A percentile compares a stretch with the other conserved stretches of the same genome.
Evolutionary conservation across 2,888 invertebrate genomes (phyloP).

Genomic region (Tanytarsus gracilentus): DNA sequence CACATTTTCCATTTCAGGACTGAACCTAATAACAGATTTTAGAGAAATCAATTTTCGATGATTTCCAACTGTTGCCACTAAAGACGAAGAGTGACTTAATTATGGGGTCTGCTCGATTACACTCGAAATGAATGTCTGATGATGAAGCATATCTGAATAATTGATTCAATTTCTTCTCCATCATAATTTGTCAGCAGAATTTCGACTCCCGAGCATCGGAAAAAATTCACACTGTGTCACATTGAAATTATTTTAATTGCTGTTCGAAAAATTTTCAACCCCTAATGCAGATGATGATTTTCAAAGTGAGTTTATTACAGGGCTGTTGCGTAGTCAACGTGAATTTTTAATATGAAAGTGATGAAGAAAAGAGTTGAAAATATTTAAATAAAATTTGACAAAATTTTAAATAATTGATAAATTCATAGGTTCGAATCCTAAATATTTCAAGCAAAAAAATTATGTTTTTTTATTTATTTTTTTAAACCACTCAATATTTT

Average conservation of each 20-base stretch:
- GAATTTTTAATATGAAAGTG: too few relatives aligned
- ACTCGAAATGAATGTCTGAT: neutral
- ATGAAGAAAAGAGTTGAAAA: too few relatives aligned
- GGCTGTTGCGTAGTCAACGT: too few relatives aligned
- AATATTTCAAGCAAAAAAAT: too few relatives aligned
- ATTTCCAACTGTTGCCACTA: conserved; percentile 9
- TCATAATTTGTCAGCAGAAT: neutral
- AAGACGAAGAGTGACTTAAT: conserved; percentile 1
- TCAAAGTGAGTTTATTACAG: too few relatives aligned
- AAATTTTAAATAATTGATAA: too few relatives aligned
- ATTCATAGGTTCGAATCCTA: too few relatives aligned
- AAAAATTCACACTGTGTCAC: neutral
- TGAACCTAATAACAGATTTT: conserved; percentile 1
- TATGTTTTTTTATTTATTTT: too few relatives aligned
- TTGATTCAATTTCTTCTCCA: conserved; percentile 19
- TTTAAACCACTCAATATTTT: too few relatives aligned
- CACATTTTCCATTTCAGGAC: neutral
- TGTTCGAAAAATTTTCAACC: too few relatives aligned
- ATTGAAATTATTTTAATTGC: neutral
- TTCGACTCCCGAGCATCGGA: neutral
- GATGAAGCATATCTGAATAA: conserved; percentile 7
- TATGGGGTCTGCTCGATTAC: conserved; percentile 3
- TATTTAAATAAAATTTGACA: too few relatives aligned
- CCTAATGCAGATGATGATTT: too few relatives aligned
- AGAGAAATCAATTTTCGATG: conserved; percentile 13